Percentiles rank a stretch among this genome's conserved stretches.
Evolutionary conservation across 1,140 invertebrate species (phyloP).

Genomic region (Camponotus floridanus): DNA sequence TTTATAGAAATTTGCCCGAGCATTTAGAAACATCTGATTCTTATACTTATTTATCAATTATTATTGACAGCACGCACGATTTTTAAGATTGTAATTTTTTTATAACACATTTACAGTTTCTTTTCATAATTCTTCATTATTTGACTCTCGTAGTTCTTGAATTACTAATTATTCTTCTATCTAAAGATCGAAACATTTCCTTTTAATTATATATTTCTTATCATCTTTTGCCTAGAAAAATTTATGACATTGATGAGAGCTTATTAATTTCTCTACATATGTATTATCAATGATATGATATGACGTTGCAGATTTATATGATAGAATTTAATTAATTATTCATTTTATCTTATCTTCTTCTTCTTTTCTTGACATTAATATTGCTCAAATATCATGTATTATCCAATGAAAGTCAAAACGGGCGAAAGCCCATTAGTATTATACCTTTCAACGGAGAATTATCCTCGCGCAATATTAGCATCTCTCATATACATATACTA

Average conservation of each 20-base stretch:
- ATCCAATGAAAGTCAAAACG: conserved; percentile 36
- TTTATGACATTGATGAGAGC: neutral
- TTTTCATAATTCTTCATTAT: neutral
- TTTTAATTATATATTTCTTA: neutral
- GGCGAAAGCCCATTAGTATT: conserved; percentile 46
- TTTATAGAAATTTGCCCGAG: neutral
- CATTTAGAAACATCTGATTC: neutral
- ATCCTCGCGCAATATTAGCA: conserved; percentile 49
- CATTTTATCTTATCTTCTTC: neutral
- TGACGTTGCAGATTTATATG: too few relatives aligned
- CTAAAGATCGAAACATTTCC: neutral
- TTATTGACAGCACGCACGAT: neutral
- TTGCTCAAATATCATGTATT: conserved; percentile 8
- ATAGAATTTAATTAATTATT: neutral
- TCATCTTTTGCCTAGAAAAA: neutral
- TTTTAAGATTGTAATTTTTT: neutral
- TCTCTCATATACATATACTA: conserved; percentile 39
- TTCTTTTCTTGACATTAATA: conserved; percentile 9
- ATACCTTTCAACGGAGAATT: conserved; percentile 50
- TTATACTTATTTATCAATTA: neutral
- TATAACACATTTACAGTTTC: neutral
- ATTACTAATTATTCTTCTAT: neutral
- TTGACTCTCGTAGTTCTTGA: neutral
- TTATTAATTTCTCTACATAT: neutral
- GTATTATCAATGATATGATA: neutral